Evolutionary conservation across 2,888 invertebrate species (phyloP).

Genomic region (Leuctra nigra): DNA sequence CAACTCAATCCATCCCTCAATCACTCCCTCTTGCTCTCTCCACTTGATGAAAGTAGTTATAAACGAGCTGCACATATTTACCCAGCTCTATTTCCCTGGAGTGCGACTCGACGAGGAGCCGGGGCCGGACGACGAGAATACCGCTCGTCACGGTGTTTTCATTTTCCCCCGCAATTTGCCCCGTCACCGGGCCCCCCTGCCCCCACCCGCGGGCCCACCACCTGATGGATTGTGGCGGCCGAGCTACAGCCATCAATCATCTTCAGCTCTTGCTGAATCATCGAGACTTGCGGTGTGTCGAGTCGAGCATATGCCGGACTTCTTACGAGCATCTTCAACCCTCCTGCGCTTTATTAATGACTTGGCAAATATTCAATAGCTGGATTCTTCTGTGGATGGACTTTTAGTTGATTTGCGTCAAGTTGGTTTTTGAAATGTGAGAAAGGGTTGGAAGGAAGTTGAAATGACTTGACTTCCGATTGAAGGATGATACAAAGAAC

Average conservation of each 20-base stretch:
- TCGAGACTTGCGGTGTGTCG: no score
- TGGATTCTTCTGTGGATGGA: slow-evolving; percentile 7
- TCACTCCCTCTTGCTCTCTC: no score
- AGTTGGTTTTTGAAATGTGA: no score
- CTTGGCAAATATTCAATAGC: slow-evolving; percentile 26
- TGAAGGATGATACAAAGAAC: no score
- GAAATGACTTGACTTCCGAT: no score
- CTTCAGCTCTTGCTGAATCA: slow-evolving; percentile 19
- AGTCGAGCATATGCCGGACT: slow-evolving; percentile 8
- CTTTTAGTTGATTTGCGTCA: no score
- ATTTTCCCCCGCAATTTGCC: slow-evolving; percentile 7
- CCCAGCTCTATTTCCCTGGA: no score
- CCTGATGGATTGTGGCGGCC: slow-evolving; percentile 15
- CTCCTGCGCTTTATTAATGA: slow-evolving; percentile 24
- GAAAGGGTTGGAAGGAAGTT: no score
- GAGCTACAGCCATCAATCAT: slow-evolving; percentile 21
- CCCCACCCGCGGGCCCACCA: not conserved
- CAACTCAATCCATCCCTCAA: no score
- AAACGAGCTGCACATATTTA: no score
- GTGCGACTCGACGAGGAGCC: not conserved
- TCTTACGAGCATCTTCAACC: not conserved
- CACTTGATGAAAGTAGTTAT: no score
- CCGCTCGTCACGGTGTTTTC: not conserved
- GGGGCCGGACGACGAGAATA: not conserved
- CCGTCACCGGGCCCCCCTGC: slow-evolving; percentile 17